Conservation (phyloP, 1,140 invertebrate species). For the Patella vulgata region DNA sequence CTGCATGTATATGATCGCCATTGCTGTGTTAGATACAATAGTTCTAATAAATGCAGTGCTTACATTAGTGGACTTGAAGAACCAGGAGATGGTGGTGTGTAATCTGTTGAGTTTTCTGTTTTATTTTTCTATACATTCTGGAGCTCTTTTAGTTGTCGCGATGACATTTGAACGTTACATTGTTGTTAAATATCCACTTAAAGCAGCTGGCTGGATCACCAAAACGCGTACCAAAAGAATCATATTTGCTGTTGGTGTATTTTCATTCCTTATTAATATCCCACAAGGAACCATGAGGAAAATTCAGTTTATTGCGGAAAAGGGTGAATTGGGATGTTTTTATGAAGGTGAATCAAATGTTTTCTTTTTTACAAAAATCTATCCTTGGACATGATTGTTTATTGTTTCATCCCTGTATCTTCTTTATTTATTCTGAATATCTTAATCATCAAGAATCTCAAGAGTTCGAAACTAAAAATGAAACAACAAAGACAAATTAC, state of each 20-base stretch:
- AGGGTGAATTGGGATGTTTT: background rate
- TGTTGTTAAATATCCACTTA: constrained; percentile 45
- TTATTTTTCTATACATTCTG: constrained; percentile 41
- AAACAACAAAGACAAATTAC: constrained; percentile 10
- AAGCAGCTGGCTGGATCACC: constrained; percentile 25
- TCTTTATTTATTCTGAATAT: constrained; percentile 17
- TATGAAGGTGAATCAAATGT: background rate
- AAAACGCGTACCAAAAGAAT: constrained; percentile 18
- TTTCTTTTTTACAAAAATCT: constrained; percentile 15
- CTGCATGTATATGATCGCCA: constrained; percentile 51
- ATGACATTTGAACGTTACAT: constrained; percentile 54
- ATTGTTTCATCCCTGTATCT: constrained; percentile 20
- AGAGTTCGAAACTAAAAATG: background rate
- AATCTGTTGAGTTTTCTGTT: constrained; percentile 33
- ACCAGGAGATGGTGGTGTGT: constrained; percentile 14
- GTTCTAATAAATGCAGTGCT: constrained; percentile 22
- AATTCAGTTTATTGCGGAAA: no score
- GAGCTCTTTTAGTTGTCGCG: constrained; percentile 47
- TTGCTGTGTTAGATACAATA: constrained; percentile 48
- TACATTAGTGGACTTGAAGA: background rate
- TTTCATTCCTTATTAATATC: constrained; percentile 19
- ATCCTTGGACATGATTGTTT: constrained; percentile 21
- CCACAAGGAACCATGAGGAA: constrained; percentile 11
- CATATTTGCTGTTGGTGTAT: constrained; percentile 18
- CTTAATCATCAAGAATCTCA: constrained; percentile 17